Evolutionary conservation across 2,888 invertebrate genomes (phyloP).

Genomic region (Euproctis similis): DNA sequence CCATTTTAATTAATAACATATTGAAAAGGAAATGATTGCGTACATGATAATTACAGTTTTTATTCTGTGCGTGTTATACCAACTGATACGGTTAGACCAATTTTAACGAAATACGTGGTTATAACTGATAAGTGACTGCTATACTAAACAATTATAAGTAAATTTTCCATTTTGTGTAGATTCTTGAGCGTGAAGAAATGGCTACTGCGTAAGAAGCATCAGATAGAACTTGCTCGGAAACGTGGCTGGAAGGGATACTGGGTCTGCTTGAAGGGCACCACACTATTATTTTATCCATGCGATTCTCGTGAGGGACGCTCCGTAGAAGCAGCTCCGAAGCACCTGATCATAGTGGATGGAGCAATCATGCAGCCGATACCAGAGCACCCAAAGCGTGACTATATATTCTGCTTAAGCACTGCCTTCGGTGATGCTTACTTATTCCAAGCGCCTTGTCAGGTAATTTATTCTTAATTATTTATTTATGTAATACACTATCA

Average conservation of each 20-base stretch:
- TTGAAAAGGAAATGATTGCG: too few relatives aligned
- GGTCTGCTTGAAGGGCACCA: constrained; percentile 98
- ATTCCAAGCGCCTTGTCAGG: constrained; percentile 93
- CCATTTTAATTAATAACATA: too few relatives aligned
- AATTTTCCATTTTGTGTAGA: constrained; percentile 75
- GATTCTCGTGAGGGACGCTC: constrained; percentile 93
- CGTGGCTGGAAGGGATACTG: constrained; percentile 99
- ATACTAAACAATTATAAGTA: too few relatives aligned
- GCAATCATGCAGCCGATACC: constrained; percentile 99
- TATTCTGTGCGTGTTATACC: too few relatives aligned
- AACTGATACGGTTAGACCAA: too few relatives aligned
- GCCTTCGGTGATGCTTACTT: constrained; percentile 98
- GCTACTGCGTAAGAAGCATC: constrained; percentile 96
- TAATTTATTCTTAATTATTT: too few relatives aligned
- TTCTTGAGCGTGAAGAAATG: constrained; percentile 99
- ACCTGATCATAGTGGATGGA: constrained; percentile 96
- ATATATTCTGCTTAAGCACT: constrained; percentile 98
- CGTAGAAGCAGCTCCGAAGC: constrained; percentile 94
- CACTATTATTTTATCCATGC: constrained; percentile 95
- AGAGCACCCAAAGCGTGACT: constrained; percentile 98
- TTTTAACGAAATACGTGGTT: too few relatives aligned
- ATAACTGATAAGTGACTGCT: too few relatives aligned
- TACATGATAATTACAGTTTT: too few relatives aligned
- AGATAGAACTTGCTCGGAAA: constrained; percentile 95
- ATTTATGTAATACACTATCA: too few relatives aligned